Evolutionary conservation across 53 echinoderm and acorn worm species (phyloP).

Genomic region (Crossaster papposus): DNA sequence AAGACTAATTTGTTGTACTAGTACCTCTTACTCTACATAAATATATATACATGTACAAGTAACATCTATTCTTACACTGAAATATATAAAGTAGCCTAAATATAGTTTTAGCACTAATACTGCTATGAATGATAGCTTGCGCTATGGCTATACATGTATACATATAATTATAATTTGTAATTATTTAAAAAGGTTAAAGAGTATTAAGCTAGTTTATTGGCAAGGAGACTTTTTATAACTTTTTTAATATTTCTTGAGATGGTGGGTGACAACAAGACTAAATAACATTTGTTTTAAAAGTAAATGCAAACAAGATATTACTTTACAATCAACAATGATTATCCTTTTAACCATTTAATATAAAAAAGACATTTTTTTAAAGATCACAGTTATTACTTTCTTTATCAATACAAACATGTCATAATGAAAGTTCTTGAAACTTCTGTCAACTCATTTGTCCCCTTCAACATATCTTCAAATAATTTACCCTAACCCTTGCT

Average conservation of each 20-base stretch:
- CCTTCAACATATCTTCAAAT: too few relatives aligned
- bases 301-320: too few relatives aligned
- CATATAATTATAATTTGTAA: neutral
- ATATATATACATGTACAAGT: neutral
- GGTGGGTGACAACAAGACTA: neutral
- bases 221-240: neutral
- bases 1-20: too few relatives aligned
- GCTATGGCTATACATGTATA: neutral
- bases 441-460: too few relatives aligned
- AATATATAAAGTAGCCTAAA: neutral
- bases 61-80: slow-evolving; percentile 1
- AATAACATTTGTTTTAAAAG: neutral
- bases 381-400: too few relatives aligned
- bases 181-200: neutral
- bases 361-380: too few relatives aligned
- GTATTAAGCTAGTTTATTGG: neutral
- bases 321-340: too few relatives aligned
- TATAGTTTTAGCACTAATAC: neutral
- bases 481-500: too few relatives aligned
- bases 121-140: neutral
- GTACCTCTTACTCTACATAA: neutral
- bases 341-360: too few relatives aligned
- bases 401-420: too few relatives aligned
- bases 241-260: neutral
- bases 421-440: too few relatives aligned